Base-by-base conservation (phyloP, 1,140 invertebrate species). In the Adoxophyes honmai region DNA sequence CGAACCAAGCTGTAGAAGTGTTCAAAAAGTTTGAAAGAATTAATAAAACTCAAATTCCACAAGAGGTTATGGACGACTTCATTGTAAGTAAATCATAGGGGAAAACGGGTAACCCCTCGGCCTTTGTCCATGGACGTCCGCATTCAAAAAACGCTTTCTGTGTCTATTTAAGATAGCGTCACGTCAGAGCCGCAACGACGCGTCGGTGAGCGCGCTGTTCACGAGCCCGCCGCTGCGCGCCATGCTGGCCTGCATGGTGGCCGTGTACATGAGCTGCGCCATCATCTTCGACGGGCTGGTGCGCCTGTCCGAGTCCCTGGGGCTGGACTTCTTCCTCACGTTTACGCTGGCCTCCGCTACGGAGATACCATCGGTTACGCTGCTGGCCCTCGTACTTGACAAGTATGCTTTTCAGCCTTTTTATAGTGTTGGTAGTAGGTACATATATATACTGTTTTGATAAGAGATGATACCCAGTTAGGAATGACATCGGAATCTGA, bases 271-370 rank as follows among this genome's bases (percentile, higher is more conserved):
- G 91, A 81, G 91, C 5, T 90, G 93, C 39, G 92, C 91, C 1
- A 69, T 94, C 15, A 90, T 92, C 15, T 94, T 94, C 70, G 93
- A 94, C 62, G 93, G 93, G 0, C 92, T 94, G 61, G 92, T 94
- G 7, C 89, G 93, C 34, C 92, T 93, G 59, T 90, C 93, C 4
- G 92, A 93, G 28, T 85, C 91, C 1, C 81, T 94, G 1, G 92
- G 91, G 1, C 85, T 93, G 38, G 92, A 93, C 64, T 91, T 94
- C 37, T 95, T 94, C 68, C 86, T 93, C 28, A 93, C 93, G 0
- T 94, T 94, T 75, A 93, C 93, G 0, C 68, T 94, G 1, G 91
- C 93, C 0, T 93, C 93, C 1, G 90, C 92, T 6, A 93, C 93
- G 0, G 94, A 95, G 80, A 88, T 95, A 48, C 94, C 94, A 0